Percentiles rank a stretch among this genome's conserved stretches.
phyloP scores from a whole-genome alignment of 1,140 invertebrate species.

The Chironomus striatipennis region DNA sequence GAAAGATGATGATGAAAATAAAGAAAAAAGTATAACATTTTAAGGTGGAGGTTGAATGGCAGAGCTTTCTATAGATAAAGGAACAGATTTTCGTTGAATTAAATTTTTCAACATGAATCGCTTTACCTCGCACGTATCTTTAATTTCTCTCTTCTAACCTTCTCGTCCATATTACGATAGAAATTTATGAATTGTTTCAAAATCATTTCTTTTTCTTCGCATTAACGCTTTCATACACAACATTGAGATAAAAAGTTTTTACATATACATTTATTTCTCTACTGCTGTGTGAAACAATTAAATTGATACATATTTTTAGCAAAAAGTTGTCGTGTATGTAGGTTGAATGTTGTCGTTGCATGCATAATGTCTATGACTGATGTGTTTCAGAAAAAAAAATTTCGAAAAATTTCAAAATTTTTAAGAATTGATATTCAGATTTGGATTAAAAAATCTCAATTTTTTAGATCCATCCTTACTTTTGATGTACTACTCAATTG shows the following conservation, averaged over 20 bases:
- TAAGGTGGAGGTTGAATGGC: too few relatives aligned
- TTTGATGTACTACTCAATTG: too few relatives aligned
- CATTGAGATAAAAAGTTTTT: not conserved
- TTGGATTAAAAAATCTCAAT: too few relatives aligned
- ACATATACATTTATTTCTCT: not conserved
- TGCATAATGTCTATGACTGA: too few relatives aligned
- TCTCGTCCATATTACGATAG: not conserved
- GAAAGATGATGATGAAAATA: too few relatives aligned
- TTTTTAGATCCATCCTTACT: too few relatives aligned
- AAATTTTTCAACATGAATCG: not conserved
- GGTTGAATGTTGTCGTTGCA: too few relatives aligned
- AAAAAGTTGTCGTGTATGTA: too few relatives aligned
- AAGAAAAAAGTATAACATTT: too few relatives aligned
- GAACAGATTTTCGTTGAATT: not conserved
- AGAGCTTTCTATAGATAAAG: not conserved
- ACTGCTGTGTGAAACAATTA: not conserved
- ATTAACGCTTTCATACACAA: not conserved
- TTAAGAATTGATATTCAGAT: too few relatives aligned
- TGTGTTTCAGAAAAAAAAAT: too few relatives aligned
- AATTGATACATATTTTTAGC: not conserved
- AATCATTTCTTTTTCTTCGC: not conserved
- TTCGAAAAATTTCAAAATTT: too few relatives aligned
- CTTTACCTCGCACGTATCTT: not conserved
- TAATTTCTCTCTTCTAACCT: not conserved
- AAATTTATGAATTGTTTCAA: slow-evolving; percentile 14